phyloP scores from a whole-genome alignment of 2,797 vertebrate genomes.

The Neomorphus geoffroyi region DNA sequence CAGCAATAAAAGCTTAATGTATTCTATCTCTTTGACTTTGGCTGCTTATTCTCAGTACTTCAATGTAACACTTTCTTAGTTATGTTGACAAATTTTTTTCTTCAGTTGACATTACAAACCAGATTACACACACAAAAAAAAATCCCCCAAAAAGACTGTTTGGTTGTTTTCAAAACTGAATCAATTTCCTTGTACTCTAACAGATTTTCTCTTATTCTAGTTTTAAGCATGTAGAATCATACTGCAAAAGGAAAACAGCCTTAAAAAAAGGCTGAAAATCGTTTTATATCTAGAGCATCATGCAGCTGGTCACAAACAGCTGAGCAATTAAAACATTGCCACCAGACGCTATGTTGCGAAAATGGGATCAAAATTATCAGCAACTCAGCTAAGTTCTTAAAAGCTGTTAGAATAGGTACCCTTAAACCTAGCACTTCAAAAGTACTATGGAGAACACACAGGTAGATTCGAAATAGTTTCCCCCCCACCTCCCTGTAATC shows the following conservation, averaged over 20 bases:
- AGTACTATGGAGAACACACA: neutral
- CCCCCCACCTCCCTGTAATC: no score
- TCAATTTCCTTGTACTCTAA: neutral
- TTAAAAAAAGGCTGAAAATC: neutral
- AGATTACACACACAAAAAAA: neutral
- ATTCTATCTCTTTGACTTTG: neutral
- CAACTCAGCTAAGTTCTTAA: neutral
- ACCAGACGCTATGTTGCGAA: neutral
- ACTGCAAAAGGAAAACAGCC: neutral
- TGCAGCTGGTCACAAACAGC: neutral
- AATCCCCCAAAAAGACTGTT: neutral
- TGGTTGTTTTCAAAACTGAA: neutral
- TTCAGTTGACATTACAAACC: neutral
- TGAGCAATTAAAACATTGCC: neutral
- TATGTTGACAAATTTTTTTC: neutral
- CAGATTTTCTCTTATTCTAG: neutral
- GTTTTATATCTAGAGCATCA: neutral
- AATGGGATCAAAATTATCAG: neutral
- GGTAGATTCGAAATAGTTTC: neutral
- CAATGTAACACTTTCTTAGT: neutral
- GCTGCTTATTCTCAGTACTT: neutral
- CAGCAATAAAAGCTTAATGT: neutral
- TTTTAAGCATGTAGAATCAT: neutral
- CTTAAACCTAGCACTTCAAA: neutral
- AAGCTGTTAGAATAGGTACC: neutral